Evolutionary conservation across 2,888 invertebrate genomes (phyloP).

Genomic region (Drosophila fulvimacula): DNA sequence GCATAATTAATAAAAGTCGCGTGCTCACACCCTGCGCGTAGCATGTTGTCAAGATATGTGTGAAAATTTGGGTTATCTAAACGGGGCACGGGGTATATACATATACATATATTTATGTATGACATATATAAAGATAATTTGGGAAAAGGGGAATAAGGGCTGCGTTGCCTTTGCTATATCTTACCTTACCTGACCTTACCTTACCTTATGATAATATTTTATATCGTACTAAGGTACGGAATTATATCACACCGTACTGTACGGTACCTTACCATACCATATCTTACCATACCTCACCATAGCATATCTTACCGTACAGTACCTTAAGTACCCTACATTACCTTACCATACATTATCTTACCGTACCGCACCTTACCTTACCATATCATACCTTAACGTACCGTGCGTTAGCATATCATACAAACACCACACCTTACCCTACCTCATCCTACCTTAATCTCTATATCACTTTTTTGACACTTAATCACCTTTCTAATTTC

Average conservation of each 20-base stretch:
- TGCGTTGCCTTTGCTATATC: no score
- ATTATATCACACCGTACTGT: no score
- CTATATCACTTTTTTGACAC: no score
- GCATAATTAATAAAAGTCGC: constrained; percentile 74
- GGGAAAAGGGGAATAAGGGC: neutral
- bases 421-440: neutral
- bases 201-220: no score
- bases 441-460: neutral
- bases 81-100: constrained; percentile 1
- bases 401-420: no score
- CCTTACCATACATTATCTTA: no score
- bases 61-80: constrained; percentile 40
- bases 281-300: no score
- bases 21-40: constrained; percentile 56
- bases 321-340: neutral
- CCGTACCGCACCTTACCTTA: neutral
- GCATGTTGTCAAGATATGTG: constrained; percentile 33
- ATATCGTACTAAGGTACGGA: no score
- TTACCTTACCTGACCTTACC: neutral
- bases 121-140: neutral
- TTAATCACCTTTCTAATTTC: neutral
- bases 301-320: neutral
- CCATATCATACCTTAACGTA: neutral
- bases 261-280: neutral
- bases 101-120: neutral